Evolutionary conservation across 2,113 vertebrate species (phyloP).

Genomic region (Eidolon helvum): DNA sequence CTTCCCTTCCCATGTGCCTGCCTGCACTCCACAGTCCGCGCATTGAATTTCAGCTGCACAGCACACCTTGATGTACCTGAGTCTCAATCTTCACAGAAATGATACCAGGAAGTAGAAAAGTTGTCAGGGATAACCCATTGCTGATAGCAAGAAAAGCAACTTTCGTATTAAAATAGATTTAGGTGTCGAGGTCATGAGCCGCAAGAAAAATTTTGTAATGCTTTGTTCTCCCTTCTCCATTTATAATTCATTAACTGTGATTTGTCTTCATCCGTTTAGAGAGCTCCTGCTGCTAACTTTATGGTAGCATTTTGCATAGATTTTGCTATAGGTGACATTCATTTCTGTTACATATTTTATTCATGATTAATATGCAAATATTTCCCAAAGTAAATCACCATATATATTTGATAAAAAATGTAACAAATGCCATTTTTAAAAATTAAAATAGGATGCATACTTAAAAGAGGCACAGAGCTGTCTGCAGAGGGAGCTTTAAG

Average conservation of each 20-base stretch:
- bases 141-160: slow-evolving; percentile 32
- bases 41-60: neutral
- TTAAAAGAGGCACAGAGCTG: neutral
- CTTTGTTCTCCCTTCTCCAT: slow-evolving; percentile 39
- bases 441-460: neutral
- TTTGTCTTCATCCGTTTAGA: slow-evolving; percentile 74
- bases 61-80: neutral
- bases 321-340: slow-evolving; percentile 69
- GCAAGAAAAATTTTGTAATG: slow-evolving; percentile 33
- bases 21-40: neutral
- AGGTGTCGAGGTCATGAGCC: slow-evolving; percentile 30
- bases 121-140: neutral
- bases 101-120: neutral
- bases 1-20: neutral
- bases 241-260: slow-evolving; percentile 59
- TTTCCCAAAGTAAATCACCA: slow-evolving; percentile 29
- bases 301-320: slow-evolving; percentile 71
- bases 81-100: neutral
- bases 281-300: slow-evolving; percentile 69
- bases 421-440: neutral
- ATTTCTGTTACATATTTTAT: slow-evolving; percentile 77
- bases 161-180: neutral
- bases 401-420: slow-evolving; percentile 60
- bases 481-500: neutral
- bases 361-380: slow-evolving; percentile 68